phyloP scores from a whole-genome alignment of 2,888 invertebrate genomes.

The Thalpophila matura region DNA sequence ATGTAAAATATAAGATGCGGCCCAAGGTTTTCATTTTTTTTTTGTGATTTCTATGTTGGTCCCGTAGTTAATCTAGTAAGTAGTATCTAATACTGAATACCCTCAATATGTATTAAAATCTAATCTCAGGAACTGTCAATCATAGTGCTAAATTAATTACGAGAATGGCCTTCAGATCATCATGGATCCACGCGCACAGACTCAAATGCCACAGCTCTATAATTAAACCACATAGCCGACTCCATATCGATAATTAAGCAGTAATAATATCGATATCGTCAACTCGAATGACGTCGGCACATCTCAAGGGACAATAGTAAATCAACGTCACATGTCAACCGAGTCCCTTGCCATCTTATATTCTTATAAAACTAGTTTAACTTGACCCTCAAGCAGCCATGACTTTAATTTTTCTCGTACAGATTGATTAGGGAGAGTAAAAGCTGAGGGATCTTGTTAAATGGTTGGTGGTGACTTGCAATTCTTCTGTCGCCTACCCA shows the following conservation, averaged over 20 bases:
- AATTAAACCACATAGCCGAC: conserved; percentile 52
- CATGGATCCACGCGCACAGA: not conserved
- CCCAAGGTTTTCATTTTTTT: too few relatives aligned
- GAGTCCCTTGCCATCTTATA: conserved; percentile 78
- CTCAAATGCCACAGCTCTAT: conserved; percentile 35
- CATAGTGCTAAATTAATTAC: too few relatives aligned
- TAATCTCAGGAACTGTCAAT: too few relatives aligned
- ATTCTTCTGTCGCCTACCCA: conserved; percentile 86
- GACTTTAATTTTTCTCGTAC: conserved; percentile 65
- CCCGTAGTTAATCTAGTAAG: too few relatives aligned
- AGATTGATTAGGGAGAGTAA: conserved; percentile 37
- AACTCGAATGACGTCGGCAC: conserved; percentile 81
- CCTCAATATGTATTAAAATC: too few relatives aligned
- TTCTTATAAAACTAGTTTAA: conserved; percentile 73
- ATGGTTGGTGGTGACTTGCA: conserved; percentile 82
- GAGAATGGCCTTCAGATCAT: too few relatives aligned
- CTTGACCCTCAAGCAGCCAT: conserved; percentile 70
- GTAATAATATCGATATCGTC: conserved; percentile 69
- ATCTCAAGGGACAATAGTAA: conserved; percentile 84
- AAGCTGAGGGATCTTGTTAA: conserved; percentile 68
- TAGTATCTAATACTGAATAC: too few relatives aligned
- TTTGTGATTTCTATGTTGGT: too few relatives aligned
- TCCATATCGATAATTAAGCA: conserved; percentile 62
- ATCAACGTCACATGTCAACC: conserved; percentile 90
- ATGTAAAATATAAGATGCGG: too few relatives aligned